Evolutionary conservation across 2,888 invertebrate species (phyloP).

Genomic region (Autographa gamma): DNA sequence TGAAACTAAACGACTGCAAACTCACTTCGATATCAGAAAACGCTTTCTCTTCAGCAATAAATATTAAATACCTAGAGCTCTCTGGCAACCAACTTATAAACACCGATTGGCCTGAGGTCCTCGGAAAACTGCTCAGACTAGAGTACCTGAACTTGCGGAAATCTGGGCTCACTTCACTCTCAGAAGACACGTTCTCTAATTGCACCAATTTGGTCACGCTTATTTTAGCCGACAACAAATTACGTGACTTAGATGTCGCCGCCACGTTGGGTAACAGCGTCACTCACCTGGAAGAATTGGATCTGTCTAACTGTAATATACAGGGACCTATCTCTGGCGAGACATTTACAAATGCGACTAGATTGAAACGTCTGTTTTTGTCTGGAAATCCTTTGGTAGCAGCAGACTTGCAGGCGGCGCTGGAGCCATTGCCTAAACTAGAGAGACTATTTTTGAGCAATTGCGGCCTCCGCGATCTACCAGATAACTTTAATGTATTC

Average conservation of each 20-base stretch:
- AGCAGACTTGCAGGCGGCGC: conserved; percentile 90
- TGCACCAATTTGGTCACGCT: conserved; percentile 90
- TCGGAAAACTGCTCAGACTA: conserved; percentile 89
- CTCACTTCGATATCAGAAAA: conserved; percentile 88
- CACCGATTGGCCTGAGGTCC: conserved; percentile 90
- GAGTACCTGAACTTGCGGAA: conserved; percentile 91
- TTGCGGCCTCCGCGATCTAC: conserved; percentile 90
- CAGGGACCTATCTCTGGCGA: conserved; percentile 91
- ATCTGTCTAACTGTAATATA: conserved; percentile 91
- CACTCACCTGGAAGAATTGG: conserved; percentile 90
- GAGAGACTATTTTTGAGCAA: conserved; percentile 91
- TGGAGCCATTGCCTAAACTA: conserved; percentile 90
- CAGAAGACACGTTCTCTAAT: conserved; percentile 90
- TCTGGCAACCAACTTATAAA: conserved; percentile 88
- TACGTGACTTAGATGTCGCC: conserved; percentile 90
- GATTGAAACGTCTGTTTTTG: conserved; percentile 90
- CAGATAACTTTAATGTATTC: conserved; percentile 91
- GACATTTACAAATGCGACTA: conserved; percentile 91
- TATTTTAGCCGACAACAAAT: conserved; percentile 90
- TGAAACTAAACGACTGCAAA: conserved; percentile 91
- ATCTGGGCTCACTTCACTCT: conserved; percentile 89
- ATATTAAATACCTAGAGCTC: conserved; percentile 90
- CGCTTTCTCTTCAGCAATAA: conserved; percentile 88
- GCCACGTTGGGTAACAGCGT: conserved; percentile 90
- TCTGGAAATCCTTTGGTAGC: conserved; percentile 92